Percentiles rank a stretch among this genome's conserved stretches.
These are phyloP conservation scores for Arge pagana DNA, from an alignment of 2,888 invertebrate genomes.

Conservation along the genomic window DNA sequence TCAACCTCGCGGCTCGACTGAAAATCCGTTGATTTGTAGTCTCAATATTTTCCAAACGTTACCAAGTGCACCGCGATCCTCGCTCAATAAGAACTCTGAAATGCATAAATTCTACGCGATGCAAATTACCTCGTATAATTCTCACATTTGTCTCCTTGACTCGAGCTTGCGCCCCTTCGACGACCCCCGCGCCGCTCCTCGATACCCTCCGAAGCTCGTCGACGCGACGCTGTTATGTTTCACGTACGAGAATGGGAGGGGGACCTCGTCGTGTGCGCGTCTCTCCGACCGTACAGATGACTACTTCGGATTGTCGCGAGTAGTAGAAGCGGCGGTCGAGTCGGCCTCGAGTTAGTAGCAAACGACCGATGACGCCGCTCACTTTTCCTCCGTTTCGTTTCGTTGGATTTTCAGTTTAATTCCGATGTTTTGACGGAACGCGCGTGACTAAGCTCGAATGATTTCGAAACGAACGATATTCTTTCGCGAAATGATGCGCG, in stretches of 20 bases:
- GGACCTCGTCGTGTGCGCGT: no score
- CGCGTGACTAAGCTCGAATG: no score
- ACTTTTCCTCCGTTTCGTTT: no score
- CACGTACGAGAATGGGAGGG: no score
- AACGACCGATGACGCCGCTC: no score
- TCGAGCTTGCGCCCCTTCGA: slow-evolving; percentile 7
- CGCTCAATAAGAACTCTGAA: slow-evolving; percentile 16
- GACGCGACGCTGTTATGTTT: no score
- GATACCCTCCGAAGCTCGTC: background rate
- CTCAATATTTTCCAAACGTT: slow-evolving; percentile 8
- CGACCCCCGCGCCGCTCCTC: slow-evolving; percentile 9
- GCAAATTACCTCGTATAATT: slow-evolving; percentile 20
- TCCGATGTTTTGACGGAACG: no score
- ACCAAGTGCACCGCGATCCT: slow-evolving; percentile 16
- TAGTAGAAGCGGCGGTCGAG: slow-evolving; percentile 13
- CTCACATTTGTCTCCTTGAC: slow-evolving; percentile 20
- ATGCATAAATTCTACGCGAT: slow-evolving; percentile 21
- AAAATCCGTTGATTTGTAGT: slow-evolving; percentile 19
- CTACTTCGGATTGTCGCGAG: slow-evolving; percentile 3
- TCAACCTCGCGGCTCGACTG: background rate
- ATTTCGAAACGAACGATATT: no score
- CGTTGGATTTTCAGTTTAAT: no score
- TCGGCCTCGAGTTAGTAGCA: slow-evolving; percentile 11
- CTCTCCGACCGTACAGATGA: no score
- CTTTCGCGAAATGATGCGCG: no score